These are phyloP conservation scores for Mirounga angustirostris DNA, from an alignment of 2,113 vertebrate genomes.

Conservation along the genomic window DNA sequence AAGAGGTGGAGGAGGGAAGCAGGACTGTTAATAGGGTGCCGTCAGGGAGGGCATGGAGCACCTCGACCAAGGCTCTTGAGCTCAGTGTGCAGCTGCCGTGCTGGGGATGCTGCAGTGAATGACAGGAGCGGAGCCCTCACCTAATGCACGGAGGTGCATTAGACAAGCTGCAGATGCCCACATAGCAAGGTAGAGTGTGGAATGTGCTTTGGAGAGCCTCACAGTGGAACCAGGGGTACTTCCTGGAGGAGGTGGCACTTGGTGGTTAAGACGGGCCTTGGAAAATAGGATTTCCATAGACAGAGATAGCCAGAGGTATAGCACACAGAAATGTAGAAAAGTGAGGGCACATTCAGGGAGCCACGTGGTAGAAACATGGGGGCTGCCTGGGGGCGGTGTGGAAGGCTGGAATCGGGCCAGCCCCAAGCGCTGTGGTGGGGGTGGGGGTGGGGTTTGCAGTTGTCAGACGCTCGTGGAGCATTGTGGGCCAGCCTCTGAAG, in stretches of 20 bases:
- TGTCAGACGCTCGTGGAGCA: rapidly evolving
- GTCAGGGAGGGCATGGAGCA: too few relatives aligned
- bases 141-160: not conserved
- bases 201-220: not conserved
- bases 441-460: not conserved
- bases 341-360: not conserved
- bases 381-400: not conserved
- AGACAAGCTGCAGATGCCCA: not conserved
- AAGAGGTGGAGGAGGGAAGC: not conserved
- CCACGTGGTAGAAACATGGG: not conserved
- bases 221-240: not conserved
- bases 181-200: not conserved
- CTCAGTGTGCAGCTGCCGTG: not conserved
- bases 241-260: not conserved
- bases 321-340: not conserved
- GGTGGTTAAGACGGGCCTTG: not conserved
- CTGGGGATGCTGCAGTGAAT: not conserved
- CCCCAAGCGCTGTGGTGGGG: not conserved
- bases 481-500: not conserved
- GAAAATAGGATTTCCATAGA: not conserved
- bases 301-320: not conserved
- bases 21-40: not conserved
- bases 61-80: not conserved
- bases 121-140: not conserved
- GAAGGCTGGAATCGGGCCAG: not conserved